Conservation (phyloP, 2,888 invertebrate species). For the Colletes collaris region DNA sequence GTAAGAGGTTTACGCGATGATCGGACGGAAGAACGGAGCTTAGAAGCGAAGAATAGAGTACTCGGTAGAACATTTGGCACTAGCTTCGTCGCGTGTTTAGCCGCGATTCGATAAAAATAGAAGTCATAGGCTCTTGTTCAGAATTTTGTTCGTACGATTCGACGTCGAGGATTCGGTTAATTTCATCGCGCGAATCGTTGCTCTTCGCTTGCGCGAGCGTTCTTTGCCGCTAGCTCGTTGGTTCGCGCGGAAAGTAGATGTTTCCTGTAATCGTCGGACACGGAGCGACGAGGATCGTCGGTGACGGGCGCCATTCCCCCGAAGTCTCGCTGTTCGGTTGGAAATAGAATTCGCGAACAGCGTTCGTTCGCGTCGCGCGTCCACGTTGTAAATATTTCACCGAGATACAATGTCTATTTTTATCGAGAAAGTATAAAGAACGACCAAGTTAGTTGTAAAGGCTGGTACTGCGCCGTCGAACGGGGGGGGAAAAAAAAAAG, state of each 20-base stretch:
- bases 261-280: conserved; percentile 34
- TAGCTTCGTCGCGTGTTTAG: conserved; percentile 9
- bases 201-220: neutral
- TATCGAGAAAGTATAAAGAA: conserved; percentile 70
- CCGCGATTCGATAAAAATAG: conserved; percentile 1
- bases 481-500: neutral
- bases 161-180: conserved; percentile 1
- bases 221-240: neutral
- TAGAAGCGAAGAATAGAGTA: neutral
- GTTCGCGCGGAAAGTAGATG: conserved; percentile 16
- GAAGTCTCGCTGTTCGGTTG: neutral
- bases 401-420: conserved; percentile 73
- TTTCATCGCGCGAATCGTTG: neutral
- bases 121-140: neutral
- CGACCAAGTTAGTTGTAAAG: conserved; percentile 65
- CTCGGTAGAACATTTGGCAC: neutral
- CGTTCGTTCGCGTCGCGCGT: conserved; percentile 23
- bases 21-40: no score
- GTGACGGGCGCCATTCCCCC: neutral
- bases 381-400: conserved; percentile 52
- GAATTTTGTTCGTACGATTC: neutral
- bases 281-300: neutral
- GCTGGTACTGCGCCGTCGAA: neutral
- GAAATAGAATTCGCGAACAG: neutral
- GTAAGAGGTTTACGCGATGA: neutral